Evolutionary conservation across 2,888 invertebrate species (phyloP), one percentile per base, ranked within the genome.

Genomic region (Xylophagus ater): DNA sequence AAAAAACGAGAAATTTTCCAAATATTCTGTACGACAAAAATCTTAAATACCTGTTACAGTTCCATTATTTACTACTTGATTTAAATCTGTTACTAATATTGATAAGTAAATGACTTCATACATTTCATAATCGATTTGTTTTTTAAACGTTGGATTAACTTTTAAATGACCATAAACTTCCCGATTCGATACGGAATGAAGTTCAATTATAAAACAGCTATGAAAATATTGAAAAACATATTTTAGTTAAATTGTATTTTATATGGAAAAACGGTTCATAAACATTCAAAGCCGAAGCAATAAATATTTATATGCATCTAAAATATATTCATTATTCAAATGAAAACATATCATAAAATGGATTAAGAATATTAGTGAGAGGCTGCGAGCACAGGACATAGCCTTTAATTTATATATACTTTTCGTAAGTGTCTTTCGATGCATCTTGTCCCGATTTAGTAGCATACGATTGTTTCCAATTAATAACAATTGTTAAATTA

Each of bases 81-180:
- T 65, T 2, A 49, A 48, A 47, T 77, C 76, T 1, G 57, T 59
- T 2, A 73, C 72, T 21, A 63, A 55, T 25, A 77, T 58, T 1
- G 61, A 62, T 30, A 77, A 60, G 54, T 71, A 71, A 15, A 77
- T 58, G 12, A 72, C 66, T 47, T 77, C 76, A 47, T 73, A 75
- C 54, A 63, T 62, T 53, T 76, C 76, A 51, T 67, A 76, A 58
- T 77, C 74, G 20, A 75, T 68, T 41, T 70, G 18, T 9, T n/a
- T 26, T 8, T 13, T 31, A 33, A 53, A 52, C 4, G 43, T 42
- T 1, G 47, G 36, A 48, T 51, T 53, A 2, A 53, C 47, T 32
- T 41, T 49, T 3, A 57, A 42, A 8, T 44, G 37, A 8, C 52
- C 56, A 35, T 44, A 46, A 14, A 49, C 50, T 12, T 40, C 33